These are phyloP conservation scores for Sinopyrophorus schimmeli DNA, from an alignment of 2,888 invertebrate species.

Conservation along the genomic window DNA sequence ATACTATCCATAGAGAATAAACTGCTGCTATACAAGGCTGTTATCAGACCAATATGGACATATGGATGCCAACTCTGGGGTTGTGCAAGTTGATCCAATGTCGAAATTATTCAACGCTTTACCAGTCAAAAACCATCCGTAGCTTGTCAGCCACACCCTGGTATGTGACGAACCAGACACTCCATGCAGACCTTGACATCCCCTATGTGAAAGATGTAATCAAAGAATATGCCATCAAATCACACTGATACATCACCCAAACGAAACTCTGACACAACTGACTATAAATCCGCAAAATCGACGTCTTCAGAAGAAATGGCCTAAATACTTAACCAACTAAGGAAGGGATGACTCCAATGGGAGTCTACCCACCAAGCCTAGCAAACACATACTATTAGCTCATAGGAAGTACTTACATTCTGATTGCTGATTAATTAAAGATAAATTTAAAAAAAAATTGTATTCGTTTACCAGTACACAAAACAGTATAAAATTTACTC, in stretches of 20 bases:
- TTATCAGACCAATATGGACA: conserved; percentile 11
- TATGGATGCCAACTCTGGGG: conserved; percentile 12
- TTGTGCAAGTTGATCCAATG: conserved; percentile 9
- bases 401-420: too few species aligned
- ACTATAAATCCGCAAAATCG: conserved; percentile 4
- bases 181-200: conserved; percentile 3
- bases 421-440: too few species aligned
- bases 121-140: conserved; percentile 4
- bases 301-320: conserved; percentile 7
- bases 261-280: conserved; percentile 5
- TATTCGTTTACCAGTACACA: too few species aligned
- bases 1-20: conserved; percentile 6
- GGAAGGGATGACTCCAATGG: not conserved
- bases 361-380: too few species aligned
- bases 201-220: conserved; percentile 8
- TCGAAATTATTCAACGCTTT: conserved; percentile 6
- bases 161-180: conserved; percentile 5
- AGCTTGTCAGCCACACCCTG: conserved; percentile 3
- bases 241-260: conserved; percentile 3
- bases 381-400: too few species aligned
- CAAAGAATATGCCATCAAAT: conserved; percentile 8
- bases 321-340: conserved; percentile 2
- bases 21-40: conserved; percentile 5
- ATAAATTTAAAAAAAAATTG: too few species aligned
- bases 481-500: too few species aligned